Evolutionary conservation across 2,113 vertebrate genomes (phyloP), one percentile per base, ranked within the genome.

Genomic region (Poeciliopsis retropinna): DNA sequence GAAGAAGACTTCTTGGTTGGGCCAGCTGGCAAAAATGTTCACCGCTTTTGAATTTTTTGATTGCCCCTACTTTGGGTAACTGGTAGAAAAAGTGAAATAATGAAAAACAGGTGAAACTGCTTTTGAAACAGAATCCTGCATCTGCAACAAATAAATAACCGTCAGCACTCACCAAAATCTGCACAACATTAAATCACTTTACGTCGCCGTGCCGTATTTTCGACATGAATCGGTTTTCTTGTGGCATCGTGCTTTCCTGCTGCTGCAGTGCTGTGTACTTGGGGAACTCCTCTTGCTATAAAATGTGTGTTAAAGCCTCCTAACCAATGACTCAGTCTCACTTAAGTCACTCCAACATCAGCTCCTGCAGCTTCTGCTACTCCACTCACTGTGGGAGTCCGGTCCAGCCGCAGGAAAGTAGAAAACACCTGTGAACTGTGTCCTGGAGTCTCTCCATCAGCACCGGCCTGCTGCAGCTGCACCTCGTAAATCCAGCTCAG

Each of bases 261-360:
- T 73, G 39, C 68, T 44, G 64, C 51, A 54, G 60, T 60, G 62
- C 57, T 70, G 72, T 51, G 62, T 34, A 57, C 51, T 41, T 19
- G 22, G 44, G 82, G 76, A 81, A 79, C 72, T 81, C 73, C 77
- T 81, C 31, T 67, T 60, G 17, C 72, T 84, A 57, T 73, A 79
- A 80, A 60, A 54, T 78, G 57, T 76, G 73, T 62, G 68, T 81
- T 72, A 74, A 81, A 83, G 70, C 72, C 29, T 79, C 54, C 32
- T 83, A 7, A 65, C 30, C 13, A 13, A 63, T 89, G 84, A 88
- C 76, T 91, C 82, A 79, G 62, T 75, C 75, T 61, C 73, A 71
- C 77, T 83, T 37, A 57, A 81, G 67, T 88, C 80, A 83, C 71
- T 84, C 82, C 65, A 80, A 69, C 81, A 76, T 84, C 83, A 76